Evolutionary conservation across 2,888 invertebrate species (phyloP), one percentile per base, ranked within the genome.

Genomic region (Ochropacha duplaris): DNA sequence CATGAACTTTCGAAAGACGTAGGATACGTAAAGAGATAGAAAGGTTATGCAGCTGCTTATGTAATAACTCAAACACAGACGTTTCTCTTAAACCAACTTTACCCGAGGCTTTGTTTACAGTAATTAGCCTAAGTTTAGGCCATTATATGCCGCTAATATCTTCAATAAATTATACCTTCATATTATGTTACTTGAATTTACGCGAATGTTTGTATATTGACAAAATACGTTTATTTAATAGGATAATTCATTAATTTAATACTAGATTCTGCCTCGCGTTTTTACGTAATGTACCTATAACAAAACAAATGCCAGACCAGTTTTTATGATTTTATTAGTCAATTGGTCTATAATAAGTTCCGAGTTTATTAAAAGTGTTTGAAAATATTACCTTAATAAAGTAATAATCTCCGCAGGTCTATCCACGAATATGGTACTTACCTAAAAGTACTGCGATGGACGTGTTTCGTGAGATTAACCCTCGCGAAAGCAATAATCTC

Each of bases 401-500:
- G 2, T 12, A 12, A 31, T 8, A 11, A 31, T 31, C 8, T 11
- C 8, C n/a, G n/a, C n/a, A 31, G 12, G 2, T 34, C 1, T 1
- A 4, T 3, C 36, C 14, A n/a, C 36, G n/a, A 14, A n/a, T 36
- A 36, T 6, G n/a, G 36, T n/a, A n/a, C 36, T 36, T 36, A 36
- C 8, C 39, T 5, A 39, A 44, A 44, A 44, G 19, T 44, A 44
- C 1, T 9, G n/a, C 44, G 9, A 8, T 19, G 19, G n/a, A n/a
- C n/a, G 44, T 19, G 19, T 44, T 44, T 44, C 19, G 44, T 44
- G 19, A 44, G 44, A 44, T 44, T 44, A 44, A 44, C 44, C 19
- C 44, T 16, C 44, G 39, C 36, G 50, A 50, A 57, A 57, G 62
- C 54, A 62, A 65, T 68, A 68, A 68, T 62, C 64, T 57, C 22